Evolutionary conservation across 2,797 vertebrate genomes (phyloP).

Genomic region (Protosalanx chinensis): DNA sequence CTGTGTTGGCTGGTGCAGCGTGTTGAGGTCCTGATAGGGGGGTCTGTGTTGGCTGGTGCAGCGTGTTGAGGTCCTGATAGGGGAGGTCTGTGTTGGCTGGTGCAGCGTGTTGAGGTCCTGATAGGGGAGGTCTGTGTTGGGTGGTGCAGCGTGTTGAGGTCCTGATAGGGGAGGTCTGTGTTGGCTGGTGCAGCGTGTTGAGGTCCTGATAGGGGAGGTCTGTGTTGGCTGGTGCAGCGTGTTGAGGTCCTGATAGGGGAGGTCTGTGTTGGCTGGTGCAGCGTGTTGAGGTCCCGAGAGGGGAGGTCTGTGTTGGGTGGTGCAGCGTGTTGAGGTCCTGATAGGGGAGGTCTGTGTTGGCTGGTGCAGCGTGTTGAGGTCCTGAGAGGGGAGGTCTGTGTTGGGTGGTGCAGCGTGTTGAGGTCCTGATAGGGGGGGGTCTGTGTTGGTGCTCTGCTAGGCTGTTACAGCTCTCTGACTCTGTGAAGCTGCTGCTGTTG

Average conservation of each 20-base stretch:
- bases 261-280: too few relatives aligned
- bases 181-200: too few relatives aligned
- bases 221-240: too few relatives aligned
- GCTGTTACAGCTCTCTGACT: too few relatives aligned
- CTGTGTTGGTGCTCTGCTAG: too few relatives aligned
- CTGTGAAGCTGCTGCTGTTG: slow-evolving; percentile 47
- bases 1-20: too few relatives aligned
- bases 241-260: neutral
- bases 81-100: too few relatives aligned
- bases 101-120: neutral
- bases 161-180: neutral
- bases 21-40: neutral
- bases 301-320: too few relatives aligned
- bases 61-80: neutral
- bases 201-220: neutral
- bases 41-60: too few relatives aligned
- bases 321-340: neutral
- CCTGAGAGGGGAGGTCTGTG: neutral
- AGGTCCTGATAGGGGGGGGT: neutral
- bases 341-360: neutral
- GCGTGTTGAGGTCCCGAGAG: neutral
- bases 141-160: neutral
- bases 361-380: neutral
- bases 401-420: neutral
- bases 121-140: neutral